Evolutionary conservation across 2,113 vertebrate species (phyloP).

Genomic region (Lepidothrix coronata): DNA sequence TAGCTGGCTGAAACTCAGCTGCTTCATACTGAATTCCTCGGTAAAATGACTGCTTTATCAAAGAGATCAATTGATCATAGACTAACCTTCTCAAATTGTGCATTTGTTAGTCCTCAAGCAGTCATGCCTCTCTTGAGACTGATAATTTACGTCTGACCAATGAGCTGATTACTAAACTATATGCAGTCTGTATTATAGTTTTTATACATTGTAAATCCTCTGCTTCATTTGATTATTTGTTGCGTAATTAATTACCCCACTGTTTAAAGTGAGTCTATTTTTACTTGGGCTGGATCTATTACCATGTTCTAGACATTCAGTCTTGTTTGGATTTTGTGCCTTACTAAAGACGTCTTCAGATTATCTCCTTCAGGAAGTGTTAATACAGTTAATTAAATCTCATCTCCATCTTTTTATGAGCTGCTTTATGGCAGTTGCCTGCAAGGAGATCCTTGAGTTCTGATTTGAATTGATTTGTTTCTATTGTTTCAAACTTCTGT

Average conservation of each 20-base stretch:
- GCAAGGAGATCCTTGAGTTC: not conserved
- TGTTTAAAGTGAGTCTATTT: not conserved
- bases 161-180: not conserved
- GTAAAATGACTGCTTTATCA: not conserved
- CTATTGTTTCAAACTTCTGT: not conserved
- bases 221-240: not conserved
- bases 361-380: not conserved
- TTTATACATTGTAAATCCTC: not conserved
- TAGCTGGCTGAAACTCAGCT: not conserved
- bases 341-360: not conserved
- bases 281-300: not conserved
- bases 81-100: not conserved
- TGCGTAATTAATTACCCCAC: not conserved
- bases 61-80: not conserved
- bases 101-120: not conserved
- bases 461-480: not conserved
- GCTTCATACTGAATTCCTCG: not conserved
- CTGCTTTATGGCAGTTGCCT: not conserved
- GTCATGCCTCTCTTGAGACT: not conserved
- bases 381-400: not conserved
- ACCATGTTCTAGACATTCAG: not conserved
- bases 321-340: not conserved
- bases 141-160: not conserved
- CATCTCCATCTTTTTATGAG: not conserved
- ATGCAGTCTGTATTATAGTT: not conserved